Evolutionary conservation across 64 coral and sea anemone genomes (phyloP).

Genomic region (Actinia equina): DNA sequence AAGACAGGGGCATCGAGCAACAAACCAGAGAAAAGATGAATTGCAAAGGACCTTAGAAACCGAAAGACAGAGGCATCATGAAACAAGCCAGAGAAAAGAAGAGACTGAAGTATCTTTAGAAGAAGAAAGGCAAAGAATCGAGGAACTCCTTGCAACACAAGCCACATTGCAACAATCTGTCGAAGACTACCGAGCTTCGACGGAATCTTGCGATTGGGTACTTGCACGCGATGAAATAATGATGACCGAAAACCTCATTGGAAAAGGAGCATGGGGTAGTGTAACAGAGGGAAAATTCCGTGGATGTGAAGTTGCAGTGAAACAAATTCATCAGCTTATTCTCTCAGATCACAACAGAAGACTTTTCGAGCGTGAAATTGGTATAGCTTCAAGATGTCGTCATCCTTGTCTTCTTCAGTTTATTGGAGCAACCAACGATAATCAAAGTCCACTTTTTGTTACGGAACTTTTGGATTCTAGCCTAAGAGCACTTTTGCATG

Average conservation of each 20-base stretch:
- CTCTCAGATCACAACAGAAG: conserved; percentile 62
- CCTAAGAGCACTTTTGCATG: conserved; percentile 26
- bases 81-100: not conserved
- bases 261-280: conserved; percentile 78
- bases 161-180: not conserved
- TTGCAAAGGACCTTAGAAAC: not conserved
- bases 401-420: conserved; percentile 71
- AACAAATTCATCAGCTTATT: conserved; percentile 82
- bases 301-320: conserved; percentile 70
- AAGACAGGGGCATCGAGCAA: too few relatives aligned
- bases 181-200: not conserved
- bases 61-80: not conserved
- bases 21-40: too few relatives aligned
- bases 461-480: conserved; percentile 45
- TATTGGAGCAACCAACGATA: conserved; percentile 45
- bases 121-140: not conserved
- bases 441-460: conserved; percentile 42
- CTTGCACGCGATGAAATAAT: conserved; percentile 69
- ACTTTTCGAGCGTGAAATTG: conserved; percentile 65
- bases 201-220: conserved; percentile 82
- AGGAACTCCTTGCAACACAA: not conserved
- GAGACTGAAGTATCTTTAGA: not conserved
- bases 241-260: conserved; percentile 44
- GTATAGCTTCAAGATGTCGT: conserved; percentile 58
- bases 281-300: conserved; percentile 79